Percentiles rank a stretch among this genome's conserved stretches.
phyloP scores from a whole-genome alignment of 2,797 vertebrate genomes.

The Neosalanx taihuensis region DNA sequence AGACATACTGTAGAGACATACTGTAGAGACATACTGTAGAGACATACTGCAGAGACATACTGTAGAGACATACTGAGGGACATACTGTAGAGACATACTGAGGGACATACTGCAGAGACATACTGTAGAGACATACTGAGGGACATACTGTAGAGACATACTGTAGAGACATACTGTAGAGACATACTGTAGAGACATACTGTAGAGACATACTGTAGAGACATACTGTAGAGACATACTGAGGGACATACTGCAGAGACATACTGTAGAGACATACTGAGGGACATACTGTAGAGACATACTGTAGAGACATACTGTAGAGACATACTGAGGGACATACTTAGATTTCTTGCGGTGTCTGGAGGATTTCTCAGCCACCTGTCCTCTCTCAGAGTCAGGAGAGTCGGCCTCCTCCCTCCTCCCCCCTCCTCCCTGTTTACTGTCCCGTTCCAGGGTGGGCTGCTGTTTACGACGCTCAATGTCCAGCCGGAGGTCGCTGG shows the following conservation, averaged over 20 bases:
- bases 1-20: too few species aligned
- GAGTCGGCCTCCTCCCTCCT: constrained; percentile 80
- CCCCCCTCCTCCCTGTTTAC: constrained; percentile 81
- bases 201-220: too few species aligned
- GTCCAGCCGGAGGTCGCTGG: constrained; percentile 93
- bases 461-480: constrained; percentile 98
- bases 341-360: constrained; percentile 84
- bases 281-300: too few species aligned
- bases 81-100: too few species aligned
- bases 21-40: neutral
- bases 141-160: too few species aligned
- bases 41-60: constrained; percentile 63
- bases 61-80: too few species aligned
- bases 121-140: neutral
- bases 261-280: too few species aligned
- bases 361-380: constrained; percentile 81
- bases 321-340: constrained; percentile 56
- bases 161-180: too few species aligned
- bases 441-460: constrained; percentile 78
- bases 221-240: too few species aligned
- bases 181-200: too few species aligned
- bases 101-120: too few species aligned
- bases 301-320: too few species aligned
- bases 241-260: constrained; percentile 63
- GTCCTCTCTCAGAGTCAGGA: constrained; percentile 81